Base-by-base conservation (phyloP, 2,113 vertebrate genomes). In the Tenebrosternarchus preto region DNA sequence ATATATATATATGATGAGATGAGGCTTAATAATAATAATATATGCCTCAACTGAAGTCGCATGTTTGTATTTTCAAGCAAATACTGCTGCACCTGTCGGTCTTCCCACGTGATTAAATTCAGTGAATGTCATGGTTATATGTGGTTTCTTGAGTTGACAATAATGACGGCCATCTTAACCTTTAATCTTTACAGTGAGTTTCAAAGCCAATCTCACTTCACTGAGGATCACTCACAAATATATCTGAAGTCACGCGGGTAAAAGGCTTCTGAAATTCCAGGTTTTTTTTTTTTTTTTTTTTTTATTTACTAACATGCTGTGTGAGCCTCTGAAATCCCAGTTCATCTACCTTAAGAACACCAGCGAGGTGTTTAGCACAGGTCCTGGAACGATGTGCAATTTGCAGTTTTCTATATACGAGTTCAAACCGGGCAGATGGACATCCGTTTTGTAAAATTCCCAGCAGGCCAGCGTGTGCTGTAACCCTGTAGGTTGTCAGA, bases 61-160 rank as follows among this genome's bases (percentile, higher is more conserved):
- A 46, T 22, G 73, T 61, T 63, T 74, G 31, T 63, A 43, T 78
- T 57, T 81, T 73, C 61, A 80, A 71, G 76, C 73, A 50, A 73
- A 74, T 67, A 70, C 29, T 75, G 61, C 29, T 75, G 61, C 19
- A 46, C 46, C 76, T 67, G 80, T 60, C 76, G 80, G 50, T 57
- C 67, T 61, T 71, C 71, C 46, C 5, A 55, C 70, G 59, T 50
- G 71, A 84, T 84, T 82, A 84, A 70, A 78, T 76, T 82, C 80
- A 81, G 80, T 61, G 67, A 71, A 76, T 59, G 53, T 82, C 36
- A 50, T 59, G 20, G 71, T 82, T 71, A 72, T 68, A 76, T 46
- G 57, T 36, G 43, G 24, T 53, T 8, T 73, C 70, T 73, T 36
- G 61, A 61, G 64, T 36, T 66, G 76, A 71, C 59, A 53, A 64